Evolutionary conservation across 92 coral and sea anemone genomes (phyloP), one percentile per base, ranked within the genome.

Genomic region (Isaurus tuberculatus): DNA sequence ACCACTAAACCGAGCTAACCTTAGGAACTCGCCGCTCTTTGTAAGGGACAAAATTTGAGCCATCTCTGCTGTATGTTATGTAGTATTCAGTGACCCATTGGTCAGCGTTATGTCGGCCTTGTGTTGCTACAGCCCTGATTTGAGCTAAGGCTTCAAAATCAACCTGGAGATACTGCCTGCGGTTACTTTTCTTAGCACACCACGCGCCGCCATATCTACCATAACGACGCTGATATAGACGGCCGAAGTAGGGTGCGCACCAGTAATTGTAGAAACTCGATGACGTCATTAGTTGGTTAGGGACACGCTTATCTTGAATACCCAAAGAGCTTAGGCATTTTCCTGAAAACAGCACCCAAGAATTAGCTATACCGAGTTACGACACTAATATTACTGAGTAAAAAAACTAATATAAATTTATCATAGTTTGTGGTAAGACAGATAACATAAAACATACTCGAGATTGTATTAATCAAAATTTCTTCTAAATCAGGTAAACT

Each of bases 31-130:
- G 64, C 58, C 86, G 29, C 44, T 74, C 92, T 66, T 79, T 89
- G 90, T 91, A 91, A 5, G 74, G 75, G 11, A 51, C 79, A 66
- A 89, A 91, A 37, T 26, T 79, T 29, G 92, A 73, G 33, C 95
- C 92, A 73, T 91, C 89, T 42, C 71, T 86, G 81, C 95, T 91
- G 65, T 89, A 91, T 8, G 95, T 33, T 29, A 92, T 79, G 29
- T 70, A 81, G 75, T 92, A 92, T 16, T 84, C 83, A 49, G 87
- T 92, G n/a, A 92, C 96, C 96, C 96, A 92, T 84, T 92, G 96
- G 75, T 77, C 85, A 15, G 73, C 26, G 71, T 92, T 91, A 67
- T 90, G 93, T 34, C 96, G 83, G 37, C 96, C 96, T 51, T 92
- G 93, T 10, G 88, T 87, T 10, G 93, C 89, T 11, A 92, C 63